Evolutionary conservation across 2,888 invertebrate genomes (phyloP), one percentile per base, ranked within the genome.

Genomic region (Gymnocheta viridis): DNA sequence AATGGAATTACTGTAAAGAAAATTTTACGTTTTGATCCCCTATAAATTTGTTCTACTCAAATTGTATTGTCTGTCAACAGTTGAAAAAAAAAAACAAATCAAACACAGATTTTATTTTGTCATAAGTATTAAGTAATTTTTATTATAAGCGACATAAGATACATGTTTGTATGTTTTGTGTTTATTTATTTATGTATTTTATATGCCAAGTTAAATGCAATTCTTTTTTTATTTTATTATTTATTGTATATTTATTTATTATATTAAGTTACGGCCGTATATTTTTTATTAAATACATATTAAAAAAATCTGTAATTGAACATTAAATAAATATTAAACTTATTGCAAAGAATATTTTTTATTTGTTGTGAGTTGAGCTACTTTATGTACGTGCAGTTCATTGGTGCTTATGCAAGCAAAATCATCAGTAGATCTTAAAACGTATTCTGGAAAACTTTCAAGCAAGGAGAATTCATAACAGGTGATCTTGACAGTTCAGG

Each of bases 121-220:
- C 12, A 32, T 49, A 49, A 44, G 14, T 51, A 58, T 54, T 64
- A 24, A 51, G 49, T 66, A 51, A 51, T 66, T 60, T n/a, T 32
- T 60, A 35, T 62, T 66, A 29, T 38, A 77, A 60, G 67, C 77
- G 38, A 66, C 56, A 76, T 76, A 24, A 66, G 41, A 77, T 77
- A 67, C 22, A 27, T 56, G 47, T 49, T 67, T 58, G 35, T 77
- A 58, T 60, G 27, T 58, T 58, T 47, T 22, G 4, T 69, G 29
- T 49, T 44, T 64, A n/a, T 27, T 0, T 29, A 17, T 69, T 9
- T 0, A 35, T 14, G 19, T 41, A 12, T 41, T 24, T 64, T 10
- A 64, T 29, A 22, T 69, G 41, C 51, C 27, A 77, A 44, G 41
- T 60, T 66, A 69, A 77, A 77, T 77, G 49, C 67, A 49, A 38